These are phyloP conservation scores for Grus americana DNA, from an alignment of 2,113 vertebrate genomes.

Conservation along the genomic window DNA sequence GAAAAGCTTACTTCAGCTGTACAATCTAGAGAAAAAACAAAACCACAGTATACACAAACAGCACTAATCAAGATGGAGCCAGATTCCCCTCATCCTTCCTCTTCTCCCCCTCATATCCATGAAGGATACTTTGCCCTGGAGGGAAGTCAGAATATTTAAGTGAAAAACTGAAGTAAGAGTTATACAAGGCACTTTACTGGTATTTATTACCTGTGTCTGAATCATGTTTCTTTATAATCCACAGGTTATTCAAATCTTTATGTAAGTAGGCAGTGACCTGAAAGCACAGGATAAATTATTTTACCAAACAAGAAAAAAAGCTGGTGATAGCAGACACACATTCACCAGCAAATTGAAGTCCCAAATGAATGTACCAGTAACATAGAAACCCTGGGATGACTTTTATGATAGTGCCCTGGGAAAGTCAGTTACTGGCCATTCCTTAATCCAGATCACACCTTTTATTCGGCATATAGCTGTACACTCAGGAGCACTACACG, in stretches of 20 bases:
- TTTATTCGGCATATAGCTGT: accelerated
- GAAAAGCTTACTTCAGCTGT: neutral
- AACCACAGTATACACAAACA: neutral
- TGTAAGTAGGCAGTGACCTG: constrained; percentile 96
- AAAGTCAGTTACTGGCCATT: neutral
- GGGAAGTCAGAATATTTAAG: neutral
- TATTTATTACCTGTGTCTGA: constrained; percentile 78
- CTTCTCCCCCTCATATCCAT: neutral
- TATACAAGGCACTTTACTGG: neutral
- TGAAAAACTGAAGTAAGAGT: neutral
- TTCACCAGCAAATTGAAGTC: neutral
- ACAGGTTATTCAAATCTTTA: constrained; percentile 96
- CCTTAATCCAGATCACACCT: neutral
- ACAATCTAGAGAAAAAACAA: neutral
- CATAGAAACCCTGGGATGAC: neutral
- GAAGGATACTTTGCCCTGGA: neutral
- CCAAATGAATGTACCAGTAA: neutral
- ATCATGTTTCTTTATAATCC: constrained; percentile 89
- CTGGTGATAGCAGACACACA: neutral
- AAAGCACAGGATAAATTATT: constrained; percentile 1
- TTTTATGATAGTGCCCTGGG: neutral
- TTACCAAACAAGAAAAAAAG: neutral
- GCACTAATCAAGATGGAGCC: neutral
- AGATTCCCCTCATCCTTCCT: neutral
- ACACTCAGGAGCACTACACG: neutral